Conservation (phyloP, 2,113 vertebrate species). For the Chamaea fasciata region DNA sequence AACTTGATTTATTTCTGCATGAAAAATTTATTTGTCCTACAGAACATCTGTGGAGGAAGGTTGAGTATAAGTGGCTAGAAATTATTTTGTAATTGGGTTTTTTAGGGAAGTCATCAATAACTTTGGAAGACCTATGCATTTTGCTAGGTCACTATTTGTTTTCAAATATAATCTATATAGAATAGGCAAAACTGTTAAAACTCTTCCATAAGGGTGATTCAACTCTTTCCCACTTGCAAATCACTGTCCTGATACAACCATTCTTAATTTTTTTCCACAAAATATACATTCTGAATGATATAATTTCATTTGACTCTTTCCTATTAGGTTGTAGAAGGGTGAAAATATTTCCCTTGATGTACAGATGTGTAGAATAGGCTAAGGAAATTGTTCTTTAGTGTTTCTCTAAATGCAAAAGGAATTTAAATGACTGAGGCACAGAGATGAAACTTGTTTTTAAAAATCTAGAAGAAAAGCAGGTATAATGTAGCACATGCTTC, state of each 20-base stretch:
- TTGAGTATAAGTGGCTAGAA: neutral
- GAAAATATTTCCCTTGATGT: neutral
- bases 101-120: neutral
- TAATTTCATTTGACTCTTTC: neutral
- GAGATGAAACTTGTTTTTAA: neutral
- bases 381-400: neutral
- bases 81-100: neutral
- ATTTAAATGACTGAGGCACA: neutral
- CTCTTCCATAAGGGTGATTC: neutral
- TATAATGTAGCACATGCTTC: neutral
- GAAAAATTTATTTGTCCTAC: neutral
- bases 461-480: neutral
- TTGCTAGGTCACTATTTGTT: neutral
- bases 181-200: neutral
- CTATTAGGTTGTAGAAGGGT: neutral
- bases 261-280: neutral
- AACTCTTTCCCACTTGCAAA: neutral
- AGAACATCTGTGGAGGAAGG: neutral
- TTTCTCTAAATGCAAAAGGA: neutral
- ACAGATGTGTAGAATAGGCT: neutral
- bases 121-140: neutral
- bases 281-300: neutral
- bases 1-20: neutral
- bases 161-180: neutral
- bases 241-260: neutral